These are phyloP conservation scores for Gnatocerus cornutus DNA, from an alignment of 2,888 invertebrate species.

Conservation along the genomic window DNA sequence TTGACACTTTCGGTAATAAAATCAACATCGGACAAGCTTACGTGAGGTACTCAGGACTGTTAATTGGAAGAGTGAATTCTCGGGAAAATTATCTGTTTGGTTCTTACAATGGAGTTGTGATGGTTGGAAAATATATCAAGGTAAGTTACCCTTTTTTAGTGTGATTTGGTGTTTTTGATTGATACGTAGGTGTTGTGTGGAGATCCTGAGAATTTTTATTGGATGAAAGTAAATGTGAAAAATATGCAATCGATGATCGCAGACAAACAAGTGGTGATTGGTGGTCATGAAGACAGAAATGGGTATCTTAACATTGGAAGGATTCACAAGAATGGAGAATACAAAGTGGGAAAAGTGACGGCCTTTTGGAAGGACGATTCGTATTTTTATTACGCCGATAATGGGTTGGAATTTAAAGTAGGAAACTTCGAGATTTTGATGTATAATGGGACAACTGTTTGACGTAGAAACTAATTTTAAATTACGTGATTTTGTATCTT, in stretches of 20 bases:
- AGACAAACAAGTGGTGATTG: not conserved
- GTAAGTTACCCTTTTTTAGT: not conserved
- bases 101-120: not conserved
- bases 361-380: not conserved
- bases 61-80: not conserved
- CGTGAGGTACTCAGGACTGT: not conserved
- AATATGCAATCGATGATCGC: not conserved
- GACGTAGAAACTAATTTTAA: too few relatives aligned
- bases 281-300: not conserved
- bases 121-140: not conserved
- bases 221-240: not conserved
- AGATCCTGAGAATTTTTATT: not conserved
- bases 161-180: not conserved
- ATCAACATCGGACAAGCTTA: slow-evolving; percentile 5
- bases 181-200: not conserved
- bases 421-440: too few relatives aligned
- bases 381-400: not conserved
- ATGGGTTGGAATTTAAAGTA: not conserved
- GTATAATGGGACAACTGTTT: too few relatives aligned
- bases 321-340: not conserved
- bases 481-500: too few relatives aligned
- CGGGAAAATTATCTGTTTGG: not conserved
- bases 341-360: not conserved
- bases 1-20: not conserved
- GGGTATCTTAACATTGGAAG: not conserved